Evolutionary conservation across 2,888 invertebrate genomes (phyloP).

Genomic region (Ethmia dodecea): DNA sequence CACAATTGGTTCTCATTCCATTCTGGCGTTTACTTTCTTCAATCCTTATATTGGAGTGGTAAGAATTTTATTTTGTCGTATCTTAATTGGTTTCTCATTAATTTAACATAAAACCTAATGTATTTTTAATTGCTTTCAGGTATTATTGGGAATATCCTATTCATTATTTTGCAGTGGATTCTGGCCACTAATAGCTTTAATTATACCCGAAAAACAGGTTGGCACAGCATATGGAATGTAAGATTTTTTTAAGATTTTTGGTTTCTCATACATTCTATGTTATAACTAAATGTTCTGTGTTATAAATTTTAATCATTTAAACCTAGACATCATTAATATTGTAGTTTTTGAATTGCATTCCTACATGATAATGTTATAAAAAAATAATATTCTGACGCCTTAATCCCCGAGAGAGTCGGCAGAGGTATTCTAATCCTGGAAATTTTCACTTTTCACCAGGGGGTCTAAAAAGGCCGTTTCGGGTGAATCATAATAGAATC

Average conservation of each 20-base stretch:
- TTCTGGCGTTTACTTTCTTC: slow-evolving; percentile 79
- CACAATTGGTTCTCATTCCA: slow-evolving; percentile 80
- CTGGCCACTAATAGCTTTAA: slow-evolving; percentile 96
- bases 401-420: too few relatives aligned
- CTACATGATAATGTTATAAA: too few relatives aligned
- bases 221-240: slow-evolving; percentile 99
- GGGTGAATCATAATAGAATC: too few relatives aligned
- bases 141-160: slow-evolving; percentile 91
- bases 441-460: too few relatives aligned
- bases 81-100: slow-evolving; percentile 2
- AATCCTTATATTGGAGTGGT: slow-evolving; percentile 84
- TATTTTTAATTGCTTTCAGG: slow-evolving; percentile 54
- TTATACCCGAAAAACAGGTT: slow-evolving; percentile 94
- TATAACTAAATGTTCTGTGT: too few relatives aligned
- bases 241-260: too few relatives aligned
- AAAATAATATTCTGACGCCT: too few relatives aligned
- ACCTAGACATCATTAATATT: too few relatives aligned
- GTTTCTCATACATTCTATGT: slow-evolving; percentile 8
- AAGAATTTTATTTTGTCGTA: slow-evolving; percentile 33
- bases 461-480: too few relatives aligned
- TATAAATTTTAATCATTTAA: too few relatives aligned
- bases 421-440: too few relatives aligned
- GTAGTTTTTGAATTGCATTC: too few relatives aligned
- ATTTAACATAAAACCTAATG: background rate
- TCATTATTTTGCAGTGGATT: slow-evolving; percentile 95